Base-by-base conservation (phyloP, 2,797 vertebrate genomes). In the Champsocephalus gunnari region DNA sequence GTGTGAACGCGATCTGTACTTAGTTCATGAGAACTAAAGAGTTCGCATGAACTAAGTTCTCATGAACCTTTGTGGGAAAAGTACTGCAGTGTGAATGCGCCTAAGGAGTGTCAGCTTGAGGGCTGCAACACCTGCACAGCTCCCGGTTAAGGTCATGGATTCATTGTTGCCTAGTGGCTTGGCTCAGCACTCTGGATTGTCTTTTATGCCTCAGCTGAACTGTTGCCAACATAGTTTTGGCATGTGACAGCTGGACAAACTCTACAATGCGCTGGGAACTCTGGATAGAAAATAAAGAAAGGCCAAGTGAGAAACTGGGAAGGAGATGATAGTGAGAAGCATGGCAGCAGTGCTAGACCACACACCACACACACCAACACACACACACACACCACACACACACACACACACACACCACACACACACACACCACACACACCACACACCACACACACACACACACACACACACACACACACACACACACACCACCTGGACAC, bases 181-280 rank as follows among this genome's bases (percentile, higher is more conserved):
- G 17, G 3, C 47, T 70, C 67, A 59, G 53, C 51, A 12, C 3
- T 57, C 11, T 14, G 49, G 41, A 34, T n/a, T 49, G n/a, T 55
- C 50, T 59, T 32, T 44, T 48, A 58, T 51, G 49, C 63, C 66
- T 2, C 24, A 13, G 41, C 32, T 64, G 9, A 66, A 66, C 19
- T 32, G 53, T 47, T 75, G 54, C 44, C 56, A 12, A 76, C 12
- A 75, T 16, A 63, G 68, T 70, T 67, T 56, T 34, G 7, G 47
- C 68, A 54, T 16, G 55, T 59, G 76, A 81, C 53, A 78, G 53
- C 41, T 59, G 57, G 66, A 66, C 50, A 83, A 47, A 67, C 64
- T 48, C 44, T 3, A 50, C 28, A 62, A 65, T 51, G 50, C 66
- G 62, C n/a, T 50, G 45, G 58, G 49, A 71, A 61, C 41, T 32